Conservation (phyloP, 1,140 invertebrate genomes). For the Rhagoletis pomonella region DNA sequence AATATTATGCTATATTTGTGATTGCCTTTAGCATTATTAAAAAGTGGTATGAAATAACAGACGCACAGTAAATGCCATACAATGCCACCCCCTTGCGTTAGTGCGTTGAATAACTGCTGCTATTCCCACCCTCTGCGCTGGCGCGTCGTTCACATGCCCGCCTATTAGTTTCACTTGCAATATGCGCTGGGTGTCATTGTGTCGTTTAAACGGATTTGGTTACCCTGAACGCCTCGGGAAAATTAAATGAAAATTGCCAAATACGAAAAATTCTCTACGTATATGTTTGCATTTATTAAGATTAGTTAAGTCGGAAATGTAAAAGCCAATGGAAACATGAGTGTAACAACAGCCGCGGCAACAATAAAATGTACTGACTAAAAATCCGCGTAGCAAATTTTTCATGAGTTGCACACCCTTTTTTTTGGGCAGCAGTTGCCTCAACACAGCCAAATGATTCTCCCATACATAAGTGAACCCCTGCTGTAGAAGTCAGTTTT, state of each 20-base stretch:
- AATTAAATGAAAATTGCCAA: slow-evolving; percentile 54
- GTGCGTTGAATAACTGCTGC: not conserved
- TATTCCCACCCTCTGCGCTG: too few species aligned
- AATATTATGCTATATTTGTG: slow-evolving; percentile 51
- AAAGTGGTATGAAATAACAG: slow-evolving; percentile 41
- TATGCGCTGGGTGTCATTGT: slow-evolving; percentile 49
- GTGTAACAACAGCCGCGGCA: slow-evolving; percentile 26
- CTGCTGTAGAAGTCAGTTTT: not conserved
- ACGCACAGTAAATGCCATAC: slow-evolving; percentile 24
- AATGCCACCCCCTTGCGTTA: not conserved
- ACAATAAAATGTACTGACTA: slow-evolving; percentile 6
- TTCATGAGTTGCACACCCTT: not conserved
- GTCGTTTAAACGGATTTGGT: slow-evolving; percentile 58
- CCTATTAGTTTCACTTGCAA: slow-evolving; percentile 50
- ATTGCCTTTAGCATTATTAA: slow-evolving; percentile 49
- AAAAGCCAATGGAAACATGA: slow-evolving; percentile 35
- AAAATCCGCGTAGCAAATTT: not conserved
- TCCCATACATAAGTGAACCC: not conserved
- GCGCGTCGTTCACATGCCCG: not conserved
- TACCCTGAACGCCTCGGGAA: slow-evolving; percentile 57
- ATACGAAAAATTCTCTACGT: not conserved
- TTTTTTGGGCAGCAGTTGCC: slow-evolving; percentile 28
- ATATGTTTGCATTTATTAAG: not conserved
- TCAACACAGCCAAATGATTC: not conserved
- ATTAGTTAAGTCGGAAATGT: slow-evolving; percentile 25